Base-by-base conservation (phyloP, 1,140 invertebrate genomes). In the Hermetia illucens region DNA sequence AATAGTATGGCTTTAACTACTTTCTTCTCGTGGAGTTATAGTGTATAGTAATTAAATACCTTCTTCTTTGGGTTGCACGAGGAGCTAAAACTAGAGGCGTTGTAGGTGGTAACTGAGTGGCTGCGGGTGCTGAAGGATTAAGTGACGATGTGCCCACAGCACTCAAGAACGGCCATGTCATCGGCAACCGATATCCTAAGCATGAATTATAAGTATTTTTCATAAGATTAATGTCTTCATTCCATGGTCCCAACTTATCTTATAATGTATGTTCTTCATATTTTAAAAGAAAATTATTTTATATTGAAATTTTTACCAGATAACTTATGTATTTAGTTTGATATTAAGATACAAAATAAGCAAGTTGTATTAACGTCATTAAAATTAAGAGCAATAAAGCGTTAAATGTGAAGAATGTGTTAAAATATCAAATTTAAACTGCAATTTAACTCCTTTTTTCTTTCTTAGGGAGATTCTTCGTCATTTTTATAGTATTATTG, bases 151-250 rank as follows among this genome's bases (percentile, higher is more conserved):
- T 49, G 33, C 47, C 54, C 30, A 53, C 50, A 25, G 52, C 62
- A 57, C 63, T 63, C 64, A 68, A 40, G 47, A 59, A 59, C 36
- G 56, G 57, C 57, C 57, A 60, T 34, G 56, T 51, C 40, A 69
- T 65, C 42, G 69, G 69, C 51, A 73, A 64, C 52, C 71, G 66
- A 61, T 72, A 68, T 63, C 70, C 70, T 60, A 17, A 37, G 4
- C 15, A 21, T 44, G 8, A 25, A 25, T 8, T 25, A 25, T 25
- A 25, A 25, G 6, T 29, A 13, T 29, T 29, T 29, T 13, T 29
- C n/a, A 25, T 13, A 15, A 29, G 16, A 29, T 13, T 29, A 13
- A 29, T 29, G 27, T 15, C 16, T 3, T 29, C 16, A 13, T 3
- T 29, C n/a, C n/a, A 8, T 25, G 24, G 24, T 25, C 27, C 16